These are phyloP conservation scores for Aromia moschata DNA, from an alignment of 2,888 invertebrate species.

Conservation along the genomic window DNA sequence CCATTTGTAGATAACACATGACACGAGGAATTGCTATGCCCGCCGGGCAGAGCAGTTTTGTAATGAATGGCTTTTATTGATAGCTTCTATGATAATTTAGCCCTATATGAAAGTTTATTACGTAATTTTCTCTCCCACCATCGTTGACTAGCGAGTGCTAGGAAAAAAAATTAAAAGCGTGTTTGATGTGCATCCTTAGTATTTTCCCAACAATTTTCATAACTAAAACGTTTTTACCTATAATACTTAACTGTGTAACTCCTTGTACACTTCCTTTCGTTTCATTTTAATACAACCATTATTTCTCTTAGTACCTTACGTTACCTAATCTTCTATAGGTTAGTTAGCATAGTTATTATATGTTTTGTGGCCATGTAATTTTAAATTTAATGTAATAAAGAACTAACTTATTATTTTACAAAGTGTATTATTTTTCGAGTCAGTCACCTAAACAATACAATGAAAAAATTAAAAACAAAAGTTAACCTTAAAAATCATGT, in stretches of 20 bases:
- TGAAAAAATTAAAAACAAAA: too few relatives aligned
- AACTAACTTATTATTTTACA: constrained; percentile 55
- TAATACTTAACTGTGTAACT: constrained; percentile 30
- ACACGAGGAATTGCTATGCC: constrained; percentile 43
- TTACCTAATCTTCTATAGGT: constrained; percentile 47
- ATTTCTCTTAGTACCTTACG: constrained; percentile 37
- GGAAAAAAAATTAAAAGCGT: constrained; percentile 42
- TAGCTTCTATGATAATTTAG: constrained; percentile 44
- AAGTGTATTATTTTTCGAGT: constrained; percentile 5
- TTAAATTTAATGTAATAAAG: constrained; percentile 65
- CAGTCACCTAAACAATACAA: too few relatives aligned
- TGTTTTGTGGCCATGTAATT: constrained; percentile 66
- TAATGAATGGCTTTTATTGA: constrained; percentile 46
- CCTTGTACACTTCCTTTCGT: constrained; percentile 26
- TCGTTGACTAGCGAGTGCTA: constrained; percentile 30
- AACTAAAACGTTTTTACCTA: constrained; percentile 38
- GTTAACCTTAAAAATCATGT: too few relatives aligned
- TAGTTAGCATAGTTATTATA: constrained; percentile 60
- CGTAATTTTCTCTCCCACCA: constrained; percentile 35
- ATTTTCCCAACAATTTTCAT: constrained; percentile 45
- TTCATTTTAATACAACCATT: constrained; percentile 28
- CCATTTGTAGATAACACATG: constrained; percentile 50
- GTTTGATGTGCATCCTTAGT: constrained; percentile 56
- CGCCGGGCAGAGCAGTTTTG: constrained; percentile 40
- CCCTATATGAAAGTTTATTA: constrained; percentile 47